Evolutionary conservation across 2,888 invertebrate genomes (phyloP).

Genomic region (Agonopterix arenella): DNA sequence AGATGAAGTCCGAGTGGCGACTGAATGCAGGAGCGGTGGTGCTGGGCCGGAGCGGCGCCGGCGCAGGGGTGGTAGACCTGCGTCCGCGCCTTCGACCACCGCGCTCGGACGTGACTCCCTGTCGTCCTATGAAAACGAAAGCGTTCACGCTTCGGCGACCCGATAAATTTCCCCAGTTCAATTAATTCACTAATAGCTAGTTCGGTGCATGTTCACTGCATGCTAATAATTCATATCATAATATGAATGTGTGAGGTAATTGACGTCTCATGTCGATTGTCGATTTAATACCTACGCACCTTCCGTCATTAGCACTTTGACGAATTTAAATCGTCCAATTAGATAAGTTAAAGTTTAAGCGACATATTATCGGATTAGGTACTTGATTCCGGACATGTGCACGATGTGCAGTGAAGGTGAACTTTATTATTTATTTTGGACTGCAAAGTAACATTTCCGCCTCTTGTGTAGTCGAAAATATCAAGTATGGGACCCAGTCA

Average conservation of each 20-base stretch:
- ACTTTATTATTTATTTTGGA: no score
- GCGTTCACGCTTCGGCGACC: slow-evolving; percentile 59
- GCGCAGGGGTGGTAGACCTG: slow-evolving; percentile 21
- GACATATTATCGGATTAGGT: no score
- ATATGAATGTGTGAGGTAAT: slow-evolving; percentile 29
- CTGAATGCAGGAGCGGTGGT: slow-evolving; percentile 26
- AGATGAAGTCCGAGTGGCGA: slow-evolving; percentile 50
- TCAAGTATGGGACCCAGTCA: no score
- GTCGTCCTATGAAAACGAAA: slow-evolving; percentile 69
- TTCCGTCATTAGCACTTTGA: slow-evolving; percentile 39
- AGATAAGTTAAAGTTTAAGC: not conserved
- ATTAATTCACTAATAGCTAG: slow-evolving; percentile 53
- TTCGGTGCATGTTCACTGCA: slow-evolving; percentile 29
- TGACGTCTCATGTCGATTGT: slow-evolving; percentile 31
- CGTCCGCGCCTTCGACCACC: slow-evolving; percentile 25
- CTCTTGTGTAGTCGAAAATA: no score
- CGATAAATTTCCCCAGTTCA: slow-evolving; percentile 61
- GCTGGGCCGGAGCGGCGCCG: slow-evolving; percentile 11
- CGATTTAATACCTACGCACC: slow-evolving; percentile 26
- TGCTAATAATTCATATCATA: slow-evolving; percentile 42
- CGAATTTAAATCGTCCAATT: not conserved
- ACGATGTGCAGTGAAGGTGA: no score
- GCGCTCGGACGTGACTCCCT: slow-evolving; percentile 27
- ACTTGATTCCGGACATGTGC: no score
- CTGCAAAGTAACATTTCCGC: no score